phyloP scores from a whole-genome alignment of 2,113 vertebrate species.

The Tylochromis polylepis region DNA sequence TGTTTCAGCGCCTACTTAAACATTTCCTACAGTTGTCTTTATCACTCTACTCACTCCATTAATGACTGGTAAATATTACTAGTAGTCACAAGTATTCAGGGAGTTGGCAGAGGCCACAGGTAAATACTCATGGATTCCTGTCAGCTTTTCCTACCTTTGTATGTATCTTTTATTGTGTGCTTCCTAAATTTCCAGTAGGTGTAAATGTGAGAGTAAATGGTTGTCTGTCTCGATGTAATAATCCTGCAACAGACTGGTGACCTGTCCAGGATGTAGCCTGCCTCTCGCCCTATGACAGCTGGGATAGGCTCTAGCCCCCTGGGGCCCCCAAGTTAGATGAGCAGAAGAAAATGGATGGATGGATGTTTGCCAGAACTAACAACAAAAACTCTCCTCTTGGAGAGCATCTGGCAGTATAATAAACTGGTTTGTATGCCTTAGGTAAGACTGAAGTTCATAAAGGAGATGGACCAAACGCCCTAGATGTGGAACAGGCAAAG shows the following conservation, averaged over 20 bases:
- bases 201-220: background rate
- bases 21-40: background rate
- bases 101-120: background rate
- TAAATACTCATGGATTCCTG: background rate
- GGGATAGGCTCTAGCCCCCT: background rate
- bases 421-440: background rate
- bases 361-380: background rate
- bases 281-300: background rate
- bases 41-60: background rate
- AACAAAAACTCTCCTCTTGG: background rate
- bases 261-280: background rate
- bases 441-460: background rate
- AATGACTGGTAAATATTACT: background rate
- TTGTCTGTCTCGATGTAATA: background rate
- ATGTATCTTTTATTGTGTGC: background rate
- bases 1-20: background rate
- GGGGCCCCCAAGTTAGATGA: background rate
- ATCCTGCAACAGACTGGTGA: background rate
- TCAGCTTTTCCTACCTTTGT: background rate
- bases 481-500: background rate
- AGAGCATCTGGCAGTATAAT: background rate
- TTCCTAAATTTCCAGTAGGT: background rate
- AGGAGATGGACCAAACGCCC: background rate
- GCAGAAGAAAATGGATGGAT: background rate
- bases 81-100: background rate